These are phyloP conservation scores for Chloropsis cyanopogon DNA, from an alignment of 2,113 vertebrate species.

Conservation along the genomic window DNA sequence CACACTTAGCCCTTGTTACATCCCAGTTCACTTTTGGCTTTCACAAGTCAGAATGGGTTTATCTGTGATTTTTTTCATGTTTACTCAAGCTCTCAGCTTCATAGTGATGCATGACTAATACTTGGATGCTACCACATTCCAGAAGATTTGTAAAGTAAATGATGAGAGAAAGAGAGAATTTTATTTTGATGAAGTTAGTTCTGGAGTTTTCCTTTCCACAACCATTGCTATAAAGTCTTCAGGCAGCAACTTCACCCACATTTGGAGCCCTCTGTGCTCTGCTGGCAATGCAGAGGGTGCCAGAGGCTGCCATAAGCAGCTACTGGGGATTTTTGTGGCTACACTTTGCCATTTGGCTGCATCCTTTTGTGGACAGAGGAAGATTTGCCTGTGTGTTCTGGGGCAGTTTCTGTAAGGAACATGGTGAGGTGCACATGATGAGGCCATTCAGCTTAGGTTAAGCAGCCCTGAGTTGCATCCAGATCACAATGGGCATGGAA, in stretches of 20 bases:
- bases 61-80: slow-evolving; percentile 22
- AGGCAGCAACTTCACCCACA: background rate
- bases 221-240: background rate
- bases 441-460: background rate
- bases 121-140: background rate
- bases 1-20: background rate
- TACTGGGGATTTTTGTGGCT: background rate
- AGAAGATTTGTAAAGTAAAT: background rate
- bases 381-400: background rate
- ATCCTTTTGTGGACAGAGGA: background rate
- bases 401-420: background rate
- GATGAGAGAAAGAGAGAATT: background rate
- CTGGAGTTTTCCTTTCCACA: background rate
- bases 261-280: background rate
- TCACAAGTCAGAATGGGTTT: background rate
- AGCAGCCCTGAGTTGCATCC: background rate
- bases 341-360: background rate
- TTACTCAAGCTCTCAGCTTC: slow-evolving; percentile 21
- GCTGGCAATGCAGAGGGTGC: background rate
- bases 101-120: background rate
- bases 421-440: background rate
- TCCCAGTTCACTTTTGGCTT: background rate
- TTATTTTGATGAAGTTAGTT: background rate
- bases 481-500: background rate
- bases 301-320: background rate